These are phyloP conservation scores for Anolis sagrei DNA, from an alignment of 2,113 vertebrate species.

Conservation along the genomic window DNA sequence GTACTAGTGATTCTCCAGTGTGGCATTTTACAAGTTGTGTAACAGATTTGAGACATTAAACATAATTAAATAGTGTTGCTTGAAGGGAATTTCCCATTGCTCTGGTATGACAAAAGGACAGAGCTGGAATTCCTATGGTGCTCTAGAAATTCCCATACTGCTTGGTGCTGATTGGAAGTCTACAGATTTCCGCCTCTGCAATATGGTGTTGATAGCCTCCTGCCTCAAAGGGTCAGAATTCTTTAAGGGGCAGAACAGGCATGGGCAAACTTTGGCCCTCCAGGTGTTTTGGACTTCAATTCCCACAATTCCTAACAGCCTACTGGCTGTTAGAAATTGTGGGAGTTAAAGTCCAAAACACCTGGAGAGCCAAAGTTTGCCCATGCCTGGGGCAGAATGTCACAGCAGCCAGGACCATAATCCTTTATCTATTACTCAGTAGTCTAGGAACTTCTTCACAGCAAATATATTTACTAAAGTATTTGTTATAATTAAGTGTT, in stretches of 20 bases:
- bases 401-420: not conserved
- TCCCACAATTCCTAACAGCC: too few species aligned
- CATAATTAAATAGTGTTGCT: not conserved
- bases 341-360: too few species aligned
- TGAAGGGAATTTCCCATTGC: not conserved
- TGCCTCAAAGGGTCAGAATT: not conserved
- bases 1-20: not conserved
- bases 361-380: too few species aligned
- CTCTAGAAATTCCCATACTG: not conserved
- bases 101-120: not conserved
- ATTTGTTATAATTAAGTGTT: not conserved
- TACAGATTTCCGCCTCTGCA: not conserved
- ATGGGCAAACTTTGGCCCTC: too few species aligned
- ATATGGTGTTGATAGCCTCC: not conserved
- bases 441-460: not conserved
- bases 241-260: not conserved
- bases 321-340: too few species aligned
- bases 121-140: not conserved
- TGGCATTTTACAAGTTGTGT: not conserved
- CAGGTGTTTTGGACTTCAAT: too few species aligned
- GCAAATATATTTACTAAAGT: not conserved
- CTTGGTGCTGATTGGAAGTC: not conserved
- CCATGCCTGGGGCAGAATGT: not conserved
- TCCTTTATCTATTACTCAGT: not conserved
- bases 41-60: not conserved